Conservation (phyloP, 2,888 invertebrate species). For the Hydropsyche betteni region DNA sequence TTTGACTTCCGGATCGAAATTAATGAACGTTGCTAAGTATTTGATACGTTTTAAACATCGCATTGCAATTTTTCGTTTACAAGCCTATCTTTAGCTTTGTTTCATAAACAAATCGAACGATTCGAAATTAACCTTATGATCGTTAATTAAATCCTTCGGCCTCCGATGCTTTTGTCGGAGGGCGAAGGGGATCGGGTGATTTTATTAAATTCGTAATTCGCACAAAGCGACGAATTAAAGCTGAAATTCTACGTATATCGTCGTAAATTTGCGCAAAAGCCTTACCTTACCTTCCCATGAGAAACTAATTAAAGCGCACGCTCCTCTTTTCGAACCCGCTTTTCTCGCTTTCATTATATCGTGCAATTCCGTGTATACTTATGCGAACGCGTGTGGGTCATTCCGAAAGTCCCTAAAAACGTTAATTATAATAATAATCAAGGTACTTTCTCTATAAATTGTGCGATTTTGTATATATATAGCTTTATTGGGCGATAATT, state of each 20-base stretch:
- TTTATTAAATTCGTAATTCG: slow-evolving; percentile 30
- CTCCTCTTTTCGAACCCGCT: neutral
- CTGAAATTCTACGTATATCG: slow-evolving; percentile 18
- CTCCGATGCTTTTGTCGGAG: neutral
- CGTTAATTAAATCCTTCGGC: slow-evolving; percentile 27
- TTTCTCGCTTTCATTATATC: neutral
- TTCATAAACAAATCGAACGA: no score
- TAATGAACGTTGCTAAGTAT: no score
- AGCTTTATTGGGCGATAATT: no score
- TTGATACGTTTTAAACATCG: no score
- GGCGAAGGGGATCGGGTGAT: neutral
- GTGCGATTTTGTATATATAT: no score
- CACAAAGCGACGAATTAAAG: slow-evolving; percentile 24
- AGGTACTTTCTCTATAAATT: no score
- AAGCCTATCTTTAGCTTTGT: no score
- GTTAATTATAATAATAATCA: no score
- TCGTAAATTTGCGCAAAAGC: slow-evolving; percentile 15
- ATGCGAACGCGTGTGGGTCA: neutral
- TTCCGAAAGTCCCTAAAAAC: no score
- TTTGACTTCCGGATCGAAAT: no score
- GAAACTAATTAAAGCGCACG: slow-evolving; percentile 27
- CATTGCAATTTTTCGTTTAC: no score
- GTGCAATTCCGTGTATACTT: neutral
- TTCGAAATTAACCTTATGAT: neutral
- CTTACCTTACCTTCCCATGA: neutral